Evolutionary conservation across 2,797 vertebrate species (phyloP).

Genomic region (Galaxias olidus): DNA sequence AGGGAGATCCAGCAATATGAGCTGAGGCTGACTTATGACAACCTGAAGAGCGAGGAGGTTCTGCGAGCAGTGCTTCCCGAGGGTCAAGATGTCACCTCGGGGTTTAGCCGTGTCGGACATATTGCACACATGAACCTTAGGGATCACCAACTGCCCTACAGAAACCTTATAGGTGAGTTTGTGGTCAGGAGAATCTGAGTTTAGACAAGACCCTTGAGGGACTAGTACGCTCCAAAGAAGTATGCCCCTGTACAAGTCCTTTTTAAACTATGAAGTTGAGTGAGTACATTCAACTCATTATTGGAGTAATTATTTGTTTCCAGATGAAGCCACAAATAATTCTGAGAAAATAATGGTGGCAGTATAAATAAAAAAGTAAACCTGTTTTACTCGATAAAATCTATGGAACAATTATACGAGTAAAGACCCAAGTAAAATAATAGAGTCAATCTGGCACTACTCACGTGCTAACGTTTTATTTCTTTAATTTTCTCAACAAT

Average conservation of each 20-base stretch:
- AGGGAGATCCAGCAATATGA: slow-evolving; percentile 76
- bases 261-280: neutral
- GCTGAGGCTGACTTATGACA: slow-evolving; percentile 86
- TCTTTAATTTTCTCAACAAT: no score
- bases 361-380: no score
- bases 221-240: no score
- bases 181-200: neutral
- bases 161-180: slow-evolving; percentile 88
- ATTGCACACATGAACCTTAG: slow-evolving; percentile 95
- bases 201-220: neutral
- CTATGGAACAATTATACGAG: no score
- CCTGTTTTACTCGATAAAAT: no score
- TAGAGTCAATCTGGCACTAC: no score
- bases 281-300: neutral
- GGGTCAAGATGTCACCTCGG: slow-evolving; percentile 89
- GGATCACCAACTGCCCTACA: slow-evolving; percentile 92
- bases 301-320: no score
- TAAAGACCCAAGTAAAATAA: no score
- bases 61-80: slow-evolving; percentile 89
- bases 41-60: slow-evolving; percentile 92
- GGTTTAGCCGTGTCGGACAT: slow-evolving; percentile 93
- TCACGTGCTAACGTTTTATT: no score
- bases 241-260: no score
- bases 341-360: no score
- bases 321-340: no score